Evolutionary conservation across 2,113 vertebrate species (phyloP).

Genomic region (Helogale parvula): DNA sequence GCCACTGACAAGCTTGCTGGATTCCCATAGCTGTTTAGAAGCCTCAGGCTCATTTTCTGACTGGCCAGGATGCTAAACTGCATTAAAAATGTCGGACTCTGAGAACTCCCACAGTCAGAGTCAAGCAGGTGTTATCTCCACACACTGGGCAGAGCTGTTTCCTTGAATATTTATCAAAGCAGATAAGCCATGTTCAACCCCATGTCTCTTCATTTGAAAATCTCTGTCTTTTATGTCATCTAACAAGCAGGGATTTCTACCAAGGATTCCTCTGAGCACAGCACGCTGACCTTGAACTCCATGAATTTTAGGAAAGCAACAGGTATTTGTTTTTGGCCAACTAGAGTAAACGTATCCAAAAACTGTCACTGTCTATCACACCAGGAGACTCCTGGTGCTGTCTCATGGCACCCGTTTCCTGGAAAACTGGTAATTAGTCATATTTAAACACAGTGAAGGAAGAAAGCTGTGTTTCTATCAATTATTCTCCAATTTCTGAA

Average conservation of each 20-base stretch:
- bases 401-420: background rate
- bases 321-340: slow-evolving; percentile 37
- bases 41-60: background rate
- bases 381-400: background rate
- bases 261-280: slow-evolving; percentile 16
- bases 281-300: slow-evolving; percentile 40
- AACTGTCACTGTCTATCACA: background rate
- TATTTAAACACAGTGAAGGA: background rate
- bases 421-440: background rate
- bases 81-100: background rate
- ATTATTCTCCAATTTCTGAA: background rate
- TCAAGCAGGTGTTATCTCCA: background rate
- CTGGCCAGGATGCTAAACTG: background rate
- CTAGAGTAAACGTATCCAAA: slow-evolving; percentile 31
- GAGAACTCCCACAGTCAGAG: background rate
- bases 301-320: slow-evolving; percentile 14
- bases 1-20: background rate
- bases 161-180: background rate
- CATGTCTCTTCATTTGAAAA: background rate
- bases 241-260: slow-evolving; percentile 8
- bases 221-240: slow-evolving; percentile 27
- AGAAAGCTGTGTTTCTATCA: background rate
- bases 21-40: slow-evolving; percentile 36
- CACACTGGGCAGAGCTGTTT: background rate
- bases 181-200: background rate